Evolutionary conservation across 2,888 invertebrate genomes (phyloP).

Genomic region (Drosophila monieri): DNA sequence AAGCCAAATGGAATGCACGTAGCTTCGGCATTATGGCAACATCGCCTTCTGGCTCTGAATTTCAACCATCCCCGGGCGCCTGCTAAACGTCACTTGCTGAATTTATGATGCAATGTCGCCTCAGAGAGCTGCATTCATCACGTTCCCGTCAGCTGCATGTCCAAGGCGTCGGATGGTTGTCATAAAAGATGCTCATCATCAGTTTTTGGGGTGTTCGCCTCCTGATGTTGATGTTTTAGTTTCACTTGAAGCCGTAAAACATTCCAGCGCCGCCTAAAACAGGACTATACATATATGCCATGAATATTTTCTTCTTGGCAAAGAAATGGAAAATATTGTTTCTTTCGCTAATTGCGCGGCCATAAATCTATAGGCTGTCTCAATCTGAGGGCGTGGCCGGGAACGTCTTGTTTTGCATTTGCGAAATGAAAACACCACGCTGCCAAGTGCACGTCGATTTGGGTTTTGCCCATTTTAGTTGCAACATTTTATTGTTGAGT

Average conservation of each 20-base stretch:
- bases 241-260: constrained; percentile 27
- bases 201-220: constrained; percentile 44
- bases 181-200: constrained; percentile 75
- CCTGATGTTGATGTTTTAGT: constrained; percentile 3
- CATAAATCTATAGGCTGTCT: constrained; percentile 66
- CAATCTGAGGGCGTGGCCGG: constrained; percentile 59
- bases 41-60: constrained; percentile 24
- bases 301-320: constrained; percentile 17
- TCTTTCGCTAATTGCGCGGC: constrained; percentile 62
- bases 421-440: constrained; percentile 70
- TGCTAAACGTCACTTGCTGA: constrained; percentile 42
- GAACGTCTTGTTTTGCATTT: constrained; percentile 76
- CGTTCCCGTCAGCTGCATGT: constrained; percentile 63
- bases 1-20: constrained; percentile 51
- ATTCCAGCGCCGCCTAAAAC: constrained; percentile 35
- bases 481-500: constrained; percentile 79
- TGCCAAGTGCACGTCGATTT: constrained; percentile 52
- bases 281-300: constrained; percentile 19
- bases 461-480: constrained; percentile 60
- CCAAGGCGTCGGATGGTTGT: constrained; percentile 69
- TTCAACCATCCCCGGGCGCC: constrained; percentile 18
- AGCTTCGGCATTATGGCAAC: constrained; percentile 34
- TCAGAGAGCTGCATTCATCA: constrained; percentile 70
- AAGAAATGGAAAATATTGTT: constrained; percentile 23
- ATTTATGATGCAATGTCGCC: constrained; percentile 68